Percentiles rank a stretch among this genome's conserved stretches.
Conservation (phyloP, 2,113 vertebrate genomes). For the Scopus umbretta region DNA sequence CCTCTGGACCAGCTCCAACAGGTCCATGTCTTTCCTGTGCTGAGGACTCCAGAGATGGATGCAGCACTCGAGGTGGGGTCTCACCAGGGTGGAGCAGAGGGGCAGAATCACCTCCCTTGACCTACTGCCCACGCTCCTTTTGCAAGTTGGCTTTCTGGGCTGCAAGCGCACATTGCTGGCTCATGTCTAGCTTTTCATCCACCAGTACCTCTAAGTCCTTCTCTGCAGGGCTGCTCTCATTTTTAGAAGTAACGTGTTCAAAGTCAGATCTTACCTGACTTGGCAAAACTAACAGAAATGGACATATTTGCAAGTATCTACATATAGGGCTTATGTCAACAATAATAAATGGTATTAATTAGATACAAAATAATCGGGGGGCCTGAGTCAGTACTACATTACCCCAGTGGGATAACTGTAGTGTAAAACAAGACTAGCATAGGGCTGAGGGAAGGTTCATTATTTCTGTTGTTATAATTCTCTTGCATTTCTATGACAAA, state of each 20-base stretch:
- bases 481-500: not conserved
- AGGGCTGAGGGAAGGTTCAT: not conserved
- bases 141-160: not conserved
- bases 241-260: not conserved
- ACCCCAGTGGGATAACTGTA: not conserved
- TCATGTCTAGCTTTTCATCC: not conserved
- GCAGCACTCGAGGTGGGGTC: not conserved
- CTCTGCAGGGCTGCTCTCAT: not conserved
- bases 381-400: not conserved
- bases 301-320: not conserved
- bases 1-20: not conserved
- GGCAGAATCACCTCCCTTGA: not conserved
- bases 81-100: not conserved
- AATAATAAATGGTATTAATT: not conserved
- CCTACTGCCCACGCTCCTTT: not conserved
- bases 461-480: not conserved
- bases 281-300: not conserved
- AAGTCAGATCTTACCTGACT: not conserved
- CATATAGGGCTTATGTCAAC: not conserved
- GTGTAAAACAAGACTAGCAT: not conserved
- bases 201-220: not conserved
- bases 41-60: not conserved
- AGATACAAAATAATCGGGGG: not conserved
- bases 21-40: not conserved
- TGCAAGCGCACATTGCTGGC: rapidly evolving